These are phyloP conservation scores for Sylvilagus floridanus DNA, from an alignment of 2,797 vertebrate species.

Conservation along the genomic window DNA sequence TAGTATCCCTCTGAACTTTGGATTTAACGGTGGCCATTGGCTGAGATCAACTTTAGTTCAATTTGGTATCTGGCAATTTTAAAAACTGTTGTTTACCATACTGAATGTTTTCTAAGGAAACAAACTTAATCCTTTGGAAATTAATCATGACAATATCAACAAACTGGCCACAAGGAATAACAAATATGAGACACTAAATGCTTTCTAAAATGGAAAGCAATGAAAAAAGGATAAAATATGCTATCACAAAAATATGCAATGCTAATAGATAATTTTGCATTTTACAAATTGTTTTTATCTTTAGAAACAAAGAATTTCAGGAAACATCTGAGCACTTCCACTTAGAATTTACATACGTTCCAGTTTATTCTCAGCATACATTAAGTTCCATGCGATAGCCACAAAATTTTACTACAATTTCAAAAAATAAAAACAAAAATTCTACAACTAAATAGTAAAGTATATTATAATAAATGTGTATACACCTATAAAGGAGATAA, in stretches of 20 bases:
- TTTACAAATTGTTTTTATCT: slow-evolving; percentile 57
- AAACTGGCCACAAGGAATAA: slow-evolving; percentile 60
- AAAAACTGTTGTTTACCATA: slow-evolving; percentile 43
- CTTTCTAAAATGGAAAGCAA: slow-evolving; percentile 59
- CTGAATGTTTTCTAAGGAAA: slow-evolving; percentile 55
- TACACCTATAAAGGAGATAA: slow-evolving; percentile 60
- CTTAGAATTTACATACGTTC: slow-evolving; percentile 42
- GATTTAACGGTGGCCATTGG: neutral
- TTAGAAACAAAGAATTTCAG: slow-evolving; percentile 60
- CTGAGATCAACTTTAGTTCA: slow-evolving; percentile 19
- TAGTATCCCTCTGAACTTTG: neutral
- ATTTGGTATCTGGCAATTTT: slow-evolving; percentile 17
- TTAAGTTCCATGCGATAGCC: slow-evolving; percentile 48
- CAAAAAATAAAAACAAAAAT: slow-evolving; percentile 49
- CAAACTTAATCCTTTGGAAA: slow-evolving; percentile 47
- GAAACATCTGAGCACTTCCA: slow-evolving; percentile 5
- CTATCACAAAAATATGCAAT: slow-evolving; percentile 51
- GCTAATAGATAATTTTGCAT: slow-evolving; percentile 59
- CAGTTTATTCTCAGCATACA: slow-evolving; percentile 33
- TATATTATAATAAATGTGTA: slow-evolving; percentile 58
- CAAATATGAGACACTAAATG: slow-evolving; percentile 59
- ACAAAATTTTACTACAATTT: slow-evolving; percentile 67
- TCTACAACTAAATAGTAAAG: slow-evolving; percentile 66
- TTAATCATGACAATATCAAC: slow-evolving; percentile 61
- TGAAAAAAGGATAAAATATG: slow-evolving; percentile 59